Evolutionary conservation across 1,140 invertebrate species (phyloP).

Genomic region (Eriosoma lanigerum): DNA sequence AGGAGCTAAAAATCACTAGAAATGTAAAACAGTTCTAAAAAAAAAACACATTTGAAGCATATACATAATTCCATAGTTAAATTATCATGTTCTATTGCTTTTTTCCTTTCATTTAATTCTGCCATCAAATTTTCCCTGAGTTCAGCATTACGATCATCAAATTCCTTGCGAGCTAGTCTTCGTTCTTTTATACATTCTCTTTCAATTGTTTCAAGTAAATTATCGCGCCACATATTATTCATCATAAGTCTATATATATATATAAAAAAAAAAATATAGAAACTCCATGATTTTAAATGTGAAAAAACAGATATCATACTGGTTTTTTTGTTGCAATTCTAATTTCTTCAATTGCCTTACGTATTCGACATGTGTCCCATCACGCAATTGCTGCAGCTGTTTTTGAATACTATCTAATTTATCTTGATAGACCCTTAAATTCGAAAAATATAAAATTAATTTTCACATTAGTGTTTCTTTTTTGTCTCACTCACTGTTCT

Average conservation of each 20-base stretch:
- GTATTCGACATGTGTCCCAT: conserved; percentile 84
- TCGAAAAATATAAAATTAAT: neutral
- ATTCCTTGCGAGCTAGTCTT: conserved; percentile 83
- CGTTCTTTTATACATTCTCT: conserved; percentile 85
- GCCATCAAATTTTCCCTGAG: conserved; percentile 84
- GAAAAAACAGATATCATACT: conserved; percentile 57
- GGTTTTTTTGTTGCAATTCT: conserved; percentile 78
- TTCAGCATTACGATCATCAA: conserved; percentile 93
- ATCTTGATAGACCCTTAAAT: conserved; percentile 80
- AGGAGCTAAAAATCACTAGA: conserved; percentile 49
- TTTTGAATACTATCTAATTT: conserved; percentile 87
- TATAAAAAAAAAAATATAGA: conserved; percentile 35
- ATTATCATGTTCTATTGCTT: conserved; percentile 84
- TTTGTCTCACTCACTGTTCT: conserved; percentile 12
- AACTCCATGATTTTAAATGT: no score
- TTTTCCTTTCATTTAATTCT: conserved; percentile 87
- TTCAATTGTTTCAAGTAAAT: conserved; percentile 83
- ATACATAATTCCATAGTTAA: conserved; percentile 84
- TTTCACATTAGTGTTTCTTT: neutral
- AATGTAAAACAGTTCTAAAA: conserved; percentile 61
- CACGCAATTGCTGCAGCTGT: conserved; percentile 83
- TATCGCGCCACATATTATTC: conserved; percentile 82
- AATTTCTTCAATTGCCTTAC: conserved; percentile 78
- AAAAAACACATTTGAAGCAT: conserved; percentile 60
- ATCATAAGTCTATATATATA: conserved; percentile 64